Base-by-base conservation (phyloP, 92 coral and sea anemone genomes). In the Epizoanthus illoricatus region DNA sequence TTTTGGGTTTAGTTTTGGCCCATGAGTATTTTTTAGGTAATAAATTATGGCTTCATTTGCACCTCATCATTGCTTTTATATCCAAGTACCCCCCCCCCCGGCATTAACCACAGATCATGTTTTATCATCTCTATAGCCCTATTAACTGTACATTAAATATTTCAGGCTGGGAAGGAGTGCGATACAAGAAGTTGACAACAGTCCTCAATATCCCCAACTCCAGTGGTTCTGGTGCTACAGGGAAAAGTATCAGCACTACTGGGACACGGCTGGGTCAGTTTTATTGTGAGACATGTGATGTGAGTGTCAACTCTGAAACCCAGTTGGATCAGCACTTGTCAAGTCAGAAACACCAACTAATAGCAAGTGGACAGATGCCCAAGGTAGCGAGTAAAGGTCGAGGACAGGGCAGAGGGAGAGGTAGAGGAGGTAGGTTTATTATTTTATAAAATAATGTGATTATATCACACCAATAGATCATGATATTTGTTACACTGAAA, bases 321-420 rank as follows among this genome's bases (percentile, higher is more conserved):
- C 98, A 93, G 74, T 69, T 89, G 47, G 86, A 86, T 24, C 98
- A 95, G 36, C 98, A 93, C 72, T 28, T 93, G 61, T 55, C 80
- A 13, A 91, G 98, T 86, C 85, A 86, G 62, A 95, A 91, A 72
- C 96, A 90, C 80, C 80, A 82, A 47, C 60, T 81, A 78, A 81
- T 58, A 13, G 82, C 61, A 41, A 78, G 71, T 78, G 82, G 71
- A 23, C 82, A 64, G 45, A 12, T 21, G 3, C 41, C 57, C 4
- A 55, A 13, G n/a, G 67, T 23, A 21, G 42, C 43, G 4, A 15
- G 24, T 57, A 24, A 15, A 59, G 81, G 81, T 36, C 55, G 24
- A 58, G 69, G 45, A 7, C 81, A 40, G 21, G 81, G 56, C 36
- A 40, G 58, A 43, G 71, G 60, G 5, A 13, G 59, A 13, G 71